Evolutionary conservation across 2,888 invertebrate species (phyloP).

Genomic region (Fragum whitleyi): DNA sequence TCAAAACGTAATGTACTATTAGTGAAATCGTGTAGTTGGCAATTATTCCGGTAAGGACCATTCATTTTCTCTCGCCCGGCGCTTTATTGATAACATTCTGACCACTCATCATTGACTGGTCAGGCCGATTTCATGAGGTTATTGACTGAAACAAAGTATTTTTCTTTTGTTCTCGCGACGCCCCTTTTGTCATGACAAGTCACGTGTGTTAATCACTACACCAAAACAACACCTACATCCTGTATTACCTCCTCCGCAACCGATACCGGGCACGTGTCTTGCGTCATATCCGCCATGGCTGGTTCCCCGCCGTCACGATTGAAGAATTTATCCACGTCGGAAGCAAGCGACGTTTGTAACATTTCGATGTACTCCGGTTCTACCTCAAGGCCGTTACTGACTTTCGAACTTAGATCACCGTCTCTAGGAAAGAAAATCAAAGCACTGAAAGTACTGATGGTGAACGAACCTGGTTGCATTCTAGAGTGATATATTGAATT

Average conservation of each 20-base stretch:
- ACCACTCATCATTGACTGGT: too few species aligned
- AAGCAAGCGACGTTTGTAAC: constrained; percentile 61
- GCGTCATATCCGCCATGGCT: constrained; percentile 21
- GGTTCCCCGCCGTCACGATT: constrained; percentile 47
- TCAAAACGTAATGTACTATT: too few species aligned
- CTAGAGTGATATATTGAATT: too few species aligned
- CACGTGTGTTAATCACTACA: neutral
- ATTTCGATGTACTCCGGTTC: constrained; percentile 63
- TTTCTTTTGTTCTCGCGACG: too few species aligned
- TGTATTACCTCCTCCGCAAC: constrained; percentile 57
- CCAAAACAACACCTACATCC: constrained; percentile 44
- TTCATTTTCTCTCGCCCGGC: too few species aligned
- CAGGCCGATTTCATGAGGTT: too few species aligned
- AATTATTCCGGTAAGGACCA: too few species aligned
- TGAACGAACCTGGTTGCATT: too few species aligned
- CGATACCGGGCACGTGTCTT: constrained; percentile 27
- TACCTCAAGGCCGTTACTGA: constrained; percentile 23
- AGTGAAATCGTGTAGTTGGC: too few species aligned
- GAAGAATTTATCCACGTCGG: constrained; percentile 70
- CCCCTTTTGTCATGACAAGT: neutral
- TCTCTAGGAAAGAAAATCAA: constrained; percentile 53
- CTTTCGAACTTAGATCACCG: constrained; percentile 47
- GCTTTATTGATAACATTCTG: too few species aligned
- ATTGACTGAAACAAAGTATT: too few species aligned
- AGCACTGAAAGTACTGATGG: too few species aligned